These are phyloP conservation scores for Saccostrea glomerata DNA, from an alignment of 1,140 invertebrate species.

Conservation along the genomic window DNA sequence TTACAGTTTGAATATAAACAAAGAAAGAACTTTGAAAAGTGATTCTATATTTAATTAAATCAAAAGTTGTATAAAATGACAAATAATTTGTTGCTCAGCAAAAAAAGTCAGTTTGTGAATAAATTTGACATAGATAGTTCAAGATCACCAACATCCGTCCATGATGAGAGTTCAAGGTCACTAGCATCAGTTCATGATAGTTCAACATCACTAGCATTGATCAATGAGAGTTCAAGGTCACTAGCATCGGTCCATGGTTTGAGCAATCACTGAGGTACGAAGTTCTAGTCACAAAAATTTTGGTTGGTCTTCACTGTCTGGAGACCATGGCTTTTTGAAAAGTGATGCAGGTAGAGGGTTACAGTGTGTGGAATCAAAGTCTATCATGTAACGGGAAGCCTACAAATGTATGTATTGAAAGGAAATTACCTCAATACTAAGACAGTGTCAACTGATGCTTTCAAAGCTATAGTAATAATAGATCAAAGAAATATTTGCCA, in stretches of 20 bases:
- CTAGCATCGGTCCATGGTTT: neutral
- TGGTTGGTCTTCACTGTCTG: slow-evolving; percentile 33
- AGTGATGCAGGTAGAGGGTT: slow-evolving; percentile 86
- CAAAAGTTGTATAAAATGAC: slow-evolving; percentile 9
- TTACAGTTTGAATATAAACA: neutral
- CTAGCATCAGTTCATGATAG: neutral
- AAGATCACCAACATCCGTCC: neutral
- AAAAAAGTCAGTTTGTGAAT: neutral
- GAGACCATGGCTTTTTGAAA: slow-evolving; percentile 84
- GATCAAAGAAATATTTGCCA: too few species aligned
- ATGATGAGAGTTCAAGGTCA: neutral
- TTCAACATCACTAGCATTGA: neutral
- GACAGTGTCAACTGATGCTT: too few species aligned
- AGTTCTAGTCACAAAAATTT: slow-evolving; percentile 33
- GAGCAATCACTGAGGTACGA: neutral
- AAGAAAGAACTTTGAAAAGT: neutral
- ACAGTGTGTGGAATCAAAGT: slow-evolving; percentile 93
- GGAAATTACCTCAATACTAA: too few species aligned
- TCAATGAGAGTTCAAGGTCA: neutral
- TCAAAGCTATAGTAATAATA: too few species aligned
- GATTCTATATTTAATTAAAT: neutral
- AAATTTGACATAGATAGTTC: neutral
- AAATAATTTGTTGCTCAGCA: slow-evolving; percentile 22
- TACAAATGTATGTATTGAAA: slow-evolving; percentile 52
- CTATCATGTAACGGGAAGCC: slow-evolving; percentile 89